Conservation (phyloP, 30 jellyfish, hydroid and myxozoan genomes). For the Turritopsis rubra region DNA sequence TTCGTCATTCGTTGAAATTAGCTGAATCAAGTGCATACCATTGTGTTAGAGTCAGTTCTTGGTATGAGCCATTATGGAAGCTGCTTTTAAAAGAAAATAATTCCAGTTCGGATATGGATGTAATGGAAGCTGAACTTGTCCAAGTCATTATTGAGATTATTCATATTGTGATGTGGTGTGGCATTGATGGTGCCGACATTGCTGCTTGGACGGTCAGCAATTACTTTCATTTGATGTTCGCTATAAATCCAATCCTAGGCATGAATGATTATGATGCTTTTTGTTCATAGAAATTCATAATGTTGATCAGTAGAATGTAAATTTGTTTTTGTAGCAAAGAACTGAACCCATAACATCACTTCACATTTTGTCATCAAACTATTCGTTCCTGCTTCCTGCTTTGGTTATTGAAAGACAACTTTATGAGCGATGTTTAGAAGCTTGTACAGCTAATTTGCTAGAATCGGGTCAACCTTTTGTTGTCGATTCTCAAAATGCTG, state of each 20-base stretch:
- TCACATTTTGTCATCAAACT: conserved; percentile 67
- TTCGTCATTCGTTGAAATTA: conserved; percentile 59
- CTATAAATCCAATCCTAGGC: background rate
- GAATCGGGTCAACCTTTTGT: conserved; percentile 85
- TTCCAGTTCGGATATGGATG: conserved; percentile 41
- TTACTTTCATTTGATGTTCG: background rate
- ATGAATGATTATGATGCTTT: background rate
- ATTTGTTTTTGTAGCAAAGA: conserved; percentile 49
- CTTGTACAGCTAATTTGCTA: conserved; percentile 42
- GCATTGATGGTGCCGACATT: conserved; percentile 72
- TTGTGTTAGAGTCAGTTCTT: conserved; percentile 49
- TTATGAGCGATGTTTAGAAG: conserved; percentile 49
- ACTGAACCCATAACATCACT: conserved; percentile 71
- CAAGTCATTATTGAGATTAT: conserved; percentile 58
- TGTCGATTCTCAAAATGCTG: conserved; percentile 79
- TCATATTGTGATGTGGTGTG: conserved; percentile 79
- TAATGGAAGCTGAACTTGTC: conserved; percentile 81
- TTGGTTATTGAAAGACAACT: conserved; percentile 70
- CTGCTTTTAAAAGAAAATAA: conserved; percentile 42
- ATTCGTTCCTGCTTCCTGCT: conserved; percentile 52
- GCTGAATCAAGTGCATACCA: conserved; percentile 50
- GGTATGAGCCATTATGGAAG: conserved; percentile 75
- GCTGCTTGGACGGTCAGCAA: conserved; percentile 73
- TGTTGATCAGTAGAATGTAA: background rate
- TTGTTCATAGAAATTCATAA: background rate